A percentile compares a stretch with the other conserved stretches of the same genome.
Conservation (phyloP, 2,113 vertebrate species). For the Leptobrachium ailaonicum region DNA sequence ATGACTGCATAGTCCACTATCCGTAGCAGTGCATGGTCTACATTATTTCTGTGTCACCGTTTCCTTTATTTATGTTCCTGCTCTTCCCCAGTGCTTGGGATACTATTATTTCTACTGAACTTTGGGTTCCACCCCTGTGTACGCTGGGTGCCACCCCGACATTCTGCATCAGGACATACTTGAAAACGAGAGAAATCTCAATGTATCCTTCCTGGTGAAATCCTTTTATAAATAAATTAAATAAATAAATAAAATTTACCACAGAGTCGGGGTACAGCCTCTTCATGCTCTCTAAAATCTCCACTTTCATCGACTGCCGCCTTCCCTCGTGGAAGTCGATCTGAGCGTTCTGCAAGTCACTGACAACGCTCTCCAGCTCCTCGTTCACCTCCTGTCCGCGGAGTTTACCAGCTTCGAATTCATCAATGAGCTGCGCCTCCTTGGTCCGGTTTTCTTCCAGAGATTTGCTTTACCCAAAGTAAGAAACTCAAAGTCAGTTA, state of each 20-base stretch:
- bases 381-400: slow-evolving; percentile 74
- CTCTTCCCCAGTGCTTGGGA: too few relatives aligned
- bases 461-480: slow-evolving; percentile 62
- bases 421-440: slow-evolving; percentile 68
- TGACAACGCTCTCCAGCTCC: slow-evolving; percentile 71
- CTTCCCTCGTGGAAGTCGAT: slow-evolving; percentile 83
- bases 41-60: too few relatives aligned
- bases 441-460: slow-evolving; percentile 71
- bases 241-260: slow-evolving; percentile 65
- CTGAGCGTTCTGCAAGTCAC: slow-evolving; percentile 78
- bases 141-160: too few relatives aligned
- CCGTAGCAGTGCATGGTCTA: too few relatives aligned
- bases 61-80: too few relatives aligned
- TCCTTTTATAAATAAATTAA: too few relatives aligned
- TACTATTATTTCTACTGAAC: too few relatives aligned
- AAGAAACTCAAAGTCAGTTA: background rate
- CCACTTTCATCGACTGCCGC: slow-evolving; percentile 76
- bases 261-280: slow-evolving; percentile 81
- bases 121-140: too few relatives aligned
- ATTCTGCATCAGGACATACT: too few relatives aligned
- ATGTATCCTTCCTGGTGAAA: too few relatives aligned
- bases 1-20: too few relatives aligned
- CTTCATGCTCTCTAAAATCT: slow-evolving; percentile 78
- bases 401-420: slow-evolving; percentile 67
- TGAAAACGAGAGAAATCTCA: too few relatives aligned